A percentile compares a stretch with the other conserved stretches of the same genome.
Conservation (phyloP, 2,113 vertebrate species). For the Oriolus oriolus region DNA sequence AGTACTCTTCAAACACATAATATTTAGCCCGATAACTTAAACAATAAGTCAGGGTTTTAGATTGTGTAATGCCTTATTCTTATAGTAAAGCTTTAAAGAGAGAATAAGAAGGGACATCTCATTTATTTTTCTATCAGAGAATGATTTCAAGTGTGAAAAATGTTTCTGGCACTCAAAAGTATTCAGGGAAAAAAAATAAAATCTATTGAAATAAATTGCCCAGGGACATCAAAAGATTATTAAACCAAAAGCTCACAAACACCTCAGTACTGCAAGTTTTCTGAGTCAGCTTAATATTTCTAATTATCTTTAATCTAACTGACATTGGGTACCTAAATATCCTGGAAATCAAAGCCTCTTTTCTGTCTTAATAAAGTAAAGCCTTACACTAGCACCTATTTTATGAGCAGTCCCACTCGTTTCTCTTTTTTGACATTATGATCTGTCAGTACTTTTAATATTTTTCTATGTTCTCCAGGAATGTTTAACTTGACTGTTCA, state of each 20-base stretch:
- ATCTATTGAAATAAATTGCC: not conserved
- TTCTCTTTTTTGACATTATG: not conserved
- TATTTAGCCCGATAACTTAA: not conserved
- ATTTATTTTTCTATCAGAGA: conserved; percentile 20
- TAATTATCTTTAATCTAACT: not conserved
- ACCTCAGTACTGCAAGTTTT: not conserved
- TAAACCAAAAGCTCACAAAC: not conserved
- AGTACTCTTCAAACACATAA: not conserved
- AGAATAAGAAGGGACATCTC: not conserved
- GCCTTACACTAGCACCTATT: not conserved
- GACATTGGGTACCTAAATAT: not conserved
- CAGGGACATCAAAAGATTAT: not conserved
- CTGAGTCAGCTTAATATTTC: not conserved
- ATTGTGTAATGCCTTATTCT: not conserved
- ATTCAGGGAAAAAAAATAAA: not conserved
- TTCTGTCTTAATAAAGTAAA: not conserved
- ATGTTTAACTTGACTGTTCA: not conserved
- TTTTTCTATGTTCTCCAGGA: not conserved
- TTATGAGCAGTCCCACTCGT: not conserved
- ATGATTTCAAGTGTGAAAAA: not conserved
- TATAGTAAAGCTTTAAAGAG: not conserved
- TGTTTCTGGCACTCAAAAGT: not conserved
- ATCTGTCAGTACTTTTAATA: not conserved
- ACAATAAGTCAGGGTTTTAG: not conserved
- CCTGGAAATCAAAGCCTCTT: not conserved